These are phyloP conservation scores for Pagrus major DNA, from an alignment of 2,113 vertebrate genomes.

Conservation along the genomic window DNA sequence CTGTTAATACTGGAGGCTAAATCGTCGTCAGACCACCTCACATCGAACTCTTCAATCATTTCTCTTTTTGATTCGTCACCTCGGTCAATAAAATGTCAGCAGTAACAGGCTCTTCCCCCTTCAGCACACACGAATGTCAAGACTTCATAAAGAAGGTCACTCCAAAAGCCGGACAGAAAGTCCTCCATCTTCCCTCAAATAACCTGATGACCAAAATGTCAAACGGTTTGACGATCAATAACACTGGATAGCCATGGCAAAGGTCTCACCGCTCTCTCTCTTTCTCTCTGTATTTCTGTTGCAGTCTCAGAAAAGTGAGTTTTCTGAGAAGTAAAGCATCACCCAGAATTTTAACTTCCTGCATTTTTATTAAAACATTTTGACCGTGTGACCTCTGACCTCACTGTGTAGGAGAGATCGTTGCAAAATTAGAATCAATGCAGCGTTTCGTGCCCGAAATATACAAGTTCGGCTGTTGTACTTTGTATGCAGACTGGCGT, in stretches of 20 bases:
- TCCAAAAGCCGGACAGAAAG: constrained; percentile 25
- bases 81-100: not conserved
- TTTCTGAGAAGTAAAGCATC: not conserved
- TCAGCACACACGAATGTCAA: constrained; percentile 13
- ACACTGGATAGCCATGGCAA: constrained; percentile 9
- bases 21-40: no score
- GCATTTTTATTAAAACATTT: not conserved
- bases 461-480: not conserved
- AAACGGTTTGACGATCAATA: constrained; percentile 48
- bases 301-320: not conserved
- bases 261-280: constrained; percentile 30
- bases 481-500: constrained; percentile 41
- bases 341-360: not conserved
- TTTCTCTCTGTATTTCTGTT: not conserved
- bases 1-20: not conserved
- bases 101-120: not conserved
- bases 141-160: constrained; percentile 41
- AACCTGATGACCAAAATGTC: constrained; percentile 59
- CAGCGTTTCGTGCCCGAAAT: not conserved
- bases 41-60: not conserved
- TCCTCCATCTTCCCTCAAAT: constrained; percentile 18
- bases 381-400: not conserved
- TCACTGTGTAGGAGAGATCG: not conserved
- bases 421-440: not conserved
- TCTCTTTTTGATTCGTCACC: constrained; percentile 3